Evolutionary conservation across 92 coral and sea anemone species (phyloP).

Genomic region (Zoanthus sansibaricus): DNA sequence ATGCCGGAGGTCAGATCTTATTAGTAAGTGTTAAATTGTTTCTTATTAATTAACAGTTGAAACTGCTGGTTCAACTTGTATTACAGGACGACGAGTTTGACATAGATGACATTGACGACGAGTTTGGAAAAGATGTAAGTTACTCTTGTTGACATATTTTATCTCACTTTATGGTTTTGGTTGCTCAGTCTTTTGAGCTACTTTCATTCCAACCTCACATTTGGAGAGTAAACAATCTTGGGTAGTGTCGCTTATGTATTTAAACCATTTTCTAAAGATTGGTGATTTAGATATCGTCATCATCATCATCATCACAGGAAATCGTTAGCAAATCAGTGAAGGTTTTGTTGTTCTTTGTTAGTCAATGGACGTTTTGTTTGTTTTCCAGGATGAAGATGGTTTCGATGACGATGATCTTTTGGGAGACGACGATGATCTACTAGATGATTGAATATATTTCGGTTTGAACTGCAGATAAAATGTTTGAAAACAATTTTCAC

Average conservation of each 20-base stretch:
- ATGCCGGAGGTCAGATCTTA: too few relatives aligned
- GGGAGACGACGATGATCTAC: slow-evolving; percentile 28
- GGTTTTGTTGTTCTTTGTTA: background rate
- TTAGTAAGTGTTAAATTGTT: background rate
- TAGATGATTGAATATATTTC: background rate
- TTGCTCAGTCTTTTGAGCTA: too few relatives aligned
- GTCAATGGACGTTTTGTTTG: background rate
- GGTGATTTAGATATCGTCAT: too few relatives aligned
- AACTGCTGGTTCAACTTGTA: slow-evolving; percentile 52
- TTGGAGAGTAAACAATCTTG: too few relatives aligned
- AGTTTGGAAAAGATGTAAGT: slow-evolving; percentile 41
- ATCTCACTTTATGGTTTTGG: too few relatives aligned
- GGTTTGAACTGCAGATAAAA: background rate
- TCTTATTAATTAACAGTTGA: slow-evolving; percentile 50
- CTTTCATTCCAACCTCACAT: too few relatives aligned
- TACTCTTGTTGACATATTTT: too few relatives aligned
- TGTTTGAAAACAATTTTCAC: background rate
- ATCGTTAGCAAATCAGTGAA: too few relatives aligned
- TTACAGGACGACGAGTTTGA: slow-evolving; percentile 53
- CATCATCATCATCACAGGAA: background rate
- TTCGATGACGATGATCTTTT: slow-evolving; percentile 38
- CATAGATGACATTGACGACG: slow-evolving; percentile 44
- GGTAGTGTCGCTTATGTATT: too few relatives aligned
- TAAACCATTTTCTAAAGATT: too few relatives aligned
- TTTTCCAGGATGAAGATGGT: slow-evolving; percentile 16